These are phyloP conservation scores for Pseudochromis fuscus DNA, from an alignment of 2,797 vertebrate genomes.

Conservation along the genomic window DNA sequence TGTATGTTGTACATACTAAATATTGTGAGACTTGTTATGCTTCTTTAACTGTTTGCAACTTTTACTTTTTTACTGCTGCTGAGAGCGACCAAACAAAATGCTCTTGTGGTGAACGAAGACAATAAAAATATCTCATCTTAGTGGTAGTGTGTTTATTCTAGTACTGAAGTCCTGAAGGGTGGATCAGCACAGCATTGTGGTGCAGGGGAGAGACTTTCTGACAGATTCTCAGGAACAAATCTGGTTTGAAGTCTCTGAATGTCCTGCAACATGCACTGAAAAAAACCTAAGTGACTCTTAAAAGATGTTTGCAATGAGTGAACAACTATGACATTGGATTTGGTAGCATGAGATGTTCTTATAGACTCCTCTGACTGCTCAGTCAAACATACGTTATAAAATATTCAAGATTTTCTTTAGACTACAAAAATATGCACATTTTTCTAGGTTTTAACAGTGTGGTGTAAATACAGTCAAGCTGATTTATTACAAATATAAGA, in stretches of 20 bases:
- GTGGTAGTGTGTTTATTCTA: not conserved
- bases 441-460: not conserved
- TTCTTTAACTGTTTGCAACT: too few relatives aligned
- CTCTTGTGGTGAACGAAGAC: too few relatives aligned
- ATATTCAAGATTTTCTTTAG: not conserved
- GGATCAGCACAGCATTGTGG: too few relatives aligned
- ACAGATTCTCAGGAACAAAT: not conserved
- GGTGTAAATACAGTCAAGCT: not conserved
- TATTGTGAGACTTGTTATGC: too few relatives aligned
- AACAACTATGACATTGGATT: too few relatives aligned
- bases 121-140: too few relatives aligned
- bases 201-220: too few relatives aligned
- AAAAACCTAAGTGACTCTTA: not conserved
- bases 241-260: not conserved
- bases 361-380: not conserved
- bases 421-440: not conserved
- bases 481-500: too few relatives aligned
- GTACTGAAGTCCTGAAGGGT: not conserved
- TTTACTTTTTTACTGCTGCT: too few relatives aligned
- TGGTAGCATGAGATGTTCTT: too few relatives aligned
- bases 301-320: not conserved
- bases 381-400: not conserved
- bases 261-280: not conserved
- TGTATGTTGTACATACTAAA: too few relatives aligned
- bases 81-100: too few relatives aligned